Conservation (phyloP, 2,113 vertebrate genomes). For the Eira barbara region DNA sequence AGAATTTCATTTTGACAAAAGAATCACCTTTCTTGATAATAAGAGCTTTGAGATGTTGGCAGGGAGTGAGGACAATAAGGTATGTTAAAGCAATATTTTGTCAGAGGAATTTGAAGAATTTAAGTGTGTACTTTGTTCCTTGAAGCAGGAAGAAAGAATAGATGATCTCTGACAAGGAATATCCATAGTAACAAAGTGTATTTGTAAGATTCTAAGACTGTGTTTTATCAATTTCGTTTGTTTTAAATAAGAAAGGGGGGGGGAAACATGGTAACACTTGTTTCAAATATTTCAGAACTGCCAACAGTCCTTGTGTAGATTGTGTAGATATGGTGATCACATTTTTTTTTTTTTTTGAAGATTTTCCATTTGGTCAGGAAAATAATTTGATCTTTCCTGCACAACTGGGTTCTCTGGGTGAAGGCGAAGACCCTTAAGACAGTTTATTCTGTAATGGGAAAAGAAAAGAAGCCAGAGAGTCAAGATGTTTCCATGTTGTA, state of each 20-base stretch:
- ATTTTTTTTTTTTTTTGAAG: background rate
- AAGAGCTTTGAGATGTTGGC: background rate
- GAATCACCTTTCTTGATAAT: background rate
- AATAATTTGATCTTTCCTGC: constrained; percentile 3
- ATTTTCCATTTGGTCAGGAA: background rate
- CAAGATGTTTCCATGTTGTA: background rate
- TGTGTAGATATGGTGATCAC: background rate
- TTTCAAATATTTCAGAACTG: background rate
- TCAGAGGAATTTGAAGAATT: background rate
- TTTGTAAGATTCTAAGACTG: background rate
- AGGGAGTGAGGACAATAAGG: background rate
- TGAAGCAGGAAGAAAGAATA: background rate
- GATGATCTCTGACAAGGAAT: background rate
- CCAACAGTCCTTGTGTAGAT: background rate
- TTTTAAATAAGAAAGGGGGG: background rate
- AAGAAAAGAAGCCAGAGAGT: constrained; percentile 6
- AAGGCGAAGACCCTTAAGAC: background rate
- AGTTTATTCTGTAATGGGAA: background rate
- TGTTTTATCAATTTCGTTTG: background rate
- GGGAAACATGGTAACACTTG: background rate
- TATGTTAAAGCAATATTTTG: background rate
- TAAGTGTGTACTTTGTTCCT: background rate
- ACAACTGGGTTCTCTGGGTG: background rate
- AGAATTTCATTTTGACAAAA: constrained; percentile 27
- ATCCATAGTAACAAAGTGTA: background rate